phyloP scores from a whole-genome alignment of 30 jellyfish, hydroid and myxozoan species.

The Nemopilema nomurai region DNA sequence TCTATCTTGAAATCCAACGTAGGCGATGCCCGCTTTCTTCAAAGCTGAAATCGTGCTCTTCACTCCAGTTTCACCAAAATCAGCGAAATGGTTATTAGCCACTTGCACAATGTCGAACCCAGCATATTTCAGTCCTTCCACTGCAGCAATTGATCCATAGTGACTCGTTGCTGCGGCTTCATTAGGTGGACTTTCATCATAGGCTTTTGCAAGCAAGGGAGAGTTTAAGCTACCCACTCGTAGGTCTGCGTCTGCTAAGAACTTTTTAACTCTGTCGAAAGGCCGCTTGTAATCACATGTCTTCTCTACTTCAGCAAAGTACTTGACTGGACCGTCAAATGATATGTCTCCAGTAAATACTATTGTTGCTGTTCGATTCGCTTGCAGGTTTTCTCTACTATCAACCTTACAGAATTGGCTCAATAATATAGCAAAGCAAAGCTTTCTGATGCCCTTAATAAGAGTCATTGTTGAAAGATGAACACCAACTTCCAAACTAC shows the following conservation, averaged over 20 bases:
- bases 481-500: neutral
- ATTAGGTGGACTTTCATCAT: neutral
- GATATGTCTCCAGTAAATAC: slow-evolving; percentile 51
- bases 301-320: slow-evolving; percentile 35
- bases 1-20: slow-evolving; percentile 45
- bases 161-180: slow-evolving; percentile 9
- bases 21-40: slow-evolving; percentile 43
- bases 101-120: slow-evolving; percentile 57
- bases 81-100: slow-evolving; percentile 75
- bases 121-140: slow-evolving; percentile 75
- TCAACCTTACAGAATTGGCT: neutral
- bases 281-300: slow-evolving; percentile 52
- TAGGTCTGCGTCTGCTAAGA: slow-evolving; percentile 43
- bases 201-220: neutral
- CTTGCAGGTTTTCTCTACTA: neutral
- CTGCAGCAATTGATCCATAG: slow-evolving; percentile 48
- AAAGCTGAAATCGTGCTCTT: slow-evolving; percentile 43
- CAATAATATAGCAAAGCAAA: neutral
- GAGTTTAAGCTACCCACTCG: slow-evolving; percentile 46
- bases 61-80: slow-evolving; percentile 57
- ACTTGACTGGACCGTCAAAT: slow-evolving; percentile 54
- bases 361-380: neutral
- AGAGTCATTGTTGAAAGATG: neutral
- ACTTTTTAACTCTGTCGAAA: slow-evolving; percentile 19
- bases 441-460: neutral